A percentile compares a stretch with the other conserved stretches of the same genome.
Evolutionary conservation across 2,888 invertebrate genomes (phyloP).

Genomic region (Zelleria hepariella): DNA sequence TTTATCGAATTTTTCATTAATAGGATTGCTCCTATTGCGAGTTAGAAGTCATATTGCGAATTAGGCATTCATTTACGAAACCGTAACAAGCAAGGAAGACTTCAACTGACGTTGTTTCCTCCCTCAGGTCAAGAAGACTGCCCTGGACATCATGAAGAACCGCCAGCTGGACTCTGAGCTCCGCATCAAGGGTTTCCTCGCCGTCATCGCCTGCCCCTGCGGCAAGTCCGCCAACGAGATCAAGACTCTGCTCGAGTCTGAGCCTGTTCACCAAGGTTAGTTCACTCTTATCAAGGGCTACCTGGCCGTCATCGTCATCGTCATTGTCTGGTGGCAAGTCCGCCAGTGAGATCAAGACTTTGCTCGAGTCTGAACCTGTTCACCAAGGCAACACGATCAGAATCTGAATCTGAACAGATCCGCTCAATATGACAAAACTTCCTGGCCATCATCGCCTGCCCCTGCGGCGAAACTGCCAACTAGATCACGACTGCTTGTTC

Average conservation of each 20-base stretch:
- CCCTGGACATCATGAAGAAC: conserved; percentile 77
- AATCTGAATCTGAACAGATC: too few species aligned
- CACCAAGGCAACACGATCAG: conserved; percentile 85
- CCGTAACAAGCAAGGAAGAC: too few species aligned
- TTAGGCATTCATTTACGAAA: too few species aligned
- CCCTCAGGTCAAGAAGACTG: conserved; percentile 55
- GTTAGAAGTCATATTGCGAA: too few species aligned
- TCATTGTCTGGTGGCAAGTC: conserved; percentile 82
- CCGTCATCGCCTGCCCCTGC: conserved; percentile 81
- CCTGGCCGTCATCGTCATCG: not conserved
- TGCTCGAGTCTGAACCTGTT: conserved; percentile 79
- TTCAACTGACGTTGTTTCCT: not conserved
- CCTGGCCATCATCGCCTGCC: conserved; percentile 81
- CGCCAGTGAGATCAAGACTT: conserved; percentile 78
- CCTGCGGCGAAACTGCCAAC: conserved; percentile 78
- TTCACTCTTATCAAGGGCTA: not conserved
- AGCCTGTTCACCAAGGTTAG: conserved; percentile 81
- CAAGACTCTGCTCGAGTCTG: conserved; percentile 78
- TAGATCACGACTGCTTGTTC: conserved; percentile 78
- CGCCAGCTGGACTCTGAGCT: conserved; percentile 87
- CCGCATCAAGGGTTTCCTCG: conserved; percentile 88
- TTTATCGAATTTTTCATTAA: too few species aligned
- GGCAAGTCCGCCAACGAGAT: conserved; percentile 78
- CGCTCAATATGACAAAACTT: too few species aligned
- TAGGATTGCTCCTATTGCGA: too few species aligned